phyloP scores from a whole-genome alignment of 2,888 invertebrate species.

The Smittia aterrima region DNA sequence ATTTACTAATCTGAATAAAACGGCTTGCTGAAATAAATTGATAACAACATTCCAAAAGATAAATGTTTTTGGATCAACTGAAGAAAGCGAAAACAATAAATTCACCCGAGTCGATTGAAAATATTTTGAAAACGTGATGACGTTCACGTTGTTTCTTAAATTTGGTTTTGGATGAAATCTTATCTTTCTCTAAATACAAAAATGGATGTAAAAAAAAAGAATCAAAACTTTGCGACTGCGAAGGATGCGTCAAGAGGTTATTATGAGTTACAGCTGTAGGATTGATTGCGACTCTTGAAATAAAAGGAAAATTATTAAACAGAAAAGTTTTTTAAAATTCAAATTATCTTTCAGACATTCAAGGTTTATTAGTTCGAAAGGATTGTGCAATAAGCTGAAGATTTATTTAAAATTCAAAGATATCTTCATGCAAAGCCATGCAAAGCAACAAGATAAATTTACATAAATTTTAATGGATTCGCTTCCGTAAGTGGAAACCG shows the following conservation, averaged over 20 bases:
- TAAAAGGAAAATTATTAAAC: not conserved
- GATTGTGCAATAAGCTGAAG: too few relatives aligned
- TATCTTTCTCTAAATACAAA: not conserved
- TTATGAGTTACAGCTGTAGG: not conserved
- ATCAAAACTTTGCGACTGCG: too few relatives aligned
- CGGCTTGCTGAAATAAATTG: not conserved
- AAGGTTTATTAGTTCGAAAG: too few relatives aligned
- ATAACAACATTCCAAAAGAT: constrained; percentile 6
- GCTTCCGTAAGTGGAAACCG: not conserved
- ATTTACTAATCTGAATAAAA: too few relatives aligned
- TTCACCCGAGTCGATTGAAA: not conserved
- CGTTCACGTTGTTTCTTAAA: too few relatives aligned
- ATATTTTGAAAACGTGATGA: too few relatives aligned
- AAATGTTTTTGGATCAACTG: not conserved
- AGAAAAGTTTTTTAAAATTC: too few relatives aligned
- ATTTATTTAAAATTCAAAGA: not conserved
- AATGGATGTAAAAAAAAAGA: not conserved
- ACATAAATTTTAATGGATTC: not conserved
- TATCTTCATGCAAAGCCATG: not conserved
- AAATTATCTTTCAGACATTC: too few relatives aligned
- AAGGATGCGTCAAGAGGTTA: not conserved
- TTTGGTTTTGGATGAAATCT: not conserved
- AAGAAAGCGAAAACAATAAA: not conserved
- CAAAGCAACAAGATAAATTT: constrained; percentile 8
- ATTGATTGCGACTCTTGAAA: not conserved